Evolutionary conservation across 2,797 vertebrate genomes (phyloP).

Genomic region (Capromys pilorides): DNA sequence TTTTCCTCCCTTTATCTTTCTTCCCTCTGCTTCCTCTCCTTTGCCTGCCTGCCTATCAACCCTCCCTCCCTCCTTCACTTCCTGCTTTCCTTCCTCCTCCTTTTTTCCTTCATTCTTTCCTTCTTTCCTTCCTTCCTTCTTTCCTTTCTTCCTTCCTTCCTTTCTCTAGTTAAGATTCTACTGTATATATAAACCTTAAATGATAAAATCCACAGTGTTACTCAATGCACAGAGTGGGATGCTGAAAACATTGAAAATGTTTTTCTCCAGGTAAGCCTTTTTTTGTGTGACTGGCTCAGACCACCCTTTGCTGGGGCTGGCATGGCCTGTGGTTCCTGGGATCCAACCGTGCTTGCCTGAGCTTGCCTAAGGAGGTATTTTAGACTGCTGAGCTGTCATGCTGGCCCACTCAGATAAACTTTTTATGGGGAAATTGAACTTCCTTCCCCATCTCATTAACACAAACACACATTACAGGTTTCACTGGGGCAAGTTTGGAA

Average conservation of each 20-base stretch:
- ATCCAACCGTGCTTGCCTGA: too few species aligned
- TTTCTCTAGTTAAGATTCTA: not conserved
- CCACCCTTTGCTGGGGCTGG: too few species aligned
- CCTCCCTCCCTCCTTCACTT: not conserved
- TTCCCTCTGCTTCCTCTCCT: not conserved
- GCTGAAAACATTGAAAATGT: not conserved
- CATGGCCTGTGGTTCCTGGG: too few species aligned
- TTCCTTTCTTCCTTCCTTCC: too few species aligned
- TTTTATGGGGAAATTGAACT: too few species aligned
- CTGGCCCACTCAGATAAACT: too few species aligned
- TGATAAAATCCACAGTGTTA: not conserved
- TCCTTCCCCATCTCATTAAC: not conserved
- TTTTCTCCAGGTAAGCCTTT: not conserved
- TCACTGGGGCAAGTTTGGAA: not conserved
- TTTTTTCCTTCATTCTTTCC: rapidly evolving
- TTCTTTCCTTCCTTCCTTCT: rapidly evolving
- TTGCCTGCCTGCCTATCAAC: too few species aligned
- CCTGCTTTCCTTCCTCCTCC: rapidly evolving
- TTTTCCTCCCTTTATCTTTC: too few species aligned
- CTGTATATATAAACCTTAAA: not conserved
- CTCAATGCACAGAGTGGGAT: not conserved
- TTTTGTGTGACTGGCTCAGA: too few species aligned
- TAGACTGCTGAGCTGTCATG: too few species aligned
- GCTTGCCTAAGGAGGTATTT: too few species aligned
- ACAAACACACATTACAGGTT: not conserved